These are phyloP conservation scores for Zophobas morio DNA, from an alignment of 1,140 invertebrate species.

Conservation along the genomic window DNA sequence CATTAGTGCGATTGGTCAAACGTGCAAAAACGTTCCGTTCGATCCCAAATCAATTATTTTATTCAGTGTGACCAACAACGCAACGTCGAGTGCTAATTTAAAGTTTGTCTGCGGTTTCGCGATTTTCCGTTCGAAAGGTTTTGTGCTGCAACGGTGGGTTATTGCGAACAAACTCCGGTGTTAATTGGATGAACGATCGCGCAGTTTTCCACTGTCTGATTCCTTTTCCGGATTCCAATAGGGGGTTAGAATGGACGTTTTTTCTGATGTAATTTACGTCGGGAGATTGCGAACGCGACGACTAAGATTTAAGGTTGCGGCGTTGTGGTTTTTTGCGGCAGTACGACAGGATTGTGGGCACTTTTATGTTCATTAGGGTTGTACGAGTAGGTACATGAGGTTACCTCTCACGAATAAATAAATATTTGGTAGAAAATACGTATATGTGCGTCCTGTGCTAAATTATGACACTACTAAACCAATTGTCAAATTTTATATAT, in stretches of 20 bases:
- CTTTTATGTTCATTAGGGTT: too few relatives aligned
- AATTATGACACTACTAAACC: too few relatives aligned
- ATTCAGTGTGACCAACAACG: background rate
- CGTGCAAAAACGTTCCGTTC: background rate
- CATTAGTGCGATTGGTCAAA: slow-evolving; percentile 7
- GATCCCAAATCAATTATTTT: background rate
- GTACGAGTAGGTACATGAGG: too few relatives aligned
- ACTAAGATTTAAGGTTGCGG: background rate
- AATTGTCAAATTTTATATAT: too few relatives aligned
- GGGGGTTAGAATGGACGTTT: background rate
- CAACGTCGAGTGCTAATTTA: background rate
- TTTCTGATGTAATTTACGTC: slow-evolving; percentile 35
- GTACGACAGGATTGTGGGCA: background rate
- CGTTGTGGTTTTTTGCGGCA: background rate
- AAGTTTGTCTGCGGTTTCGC: slow-evolving; percentile 8
- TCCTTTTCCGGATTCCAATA: slow-evolving; percentile 35
- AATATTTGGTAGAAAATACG: too few relatives aligned
- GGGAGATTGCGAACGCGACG: background rate
- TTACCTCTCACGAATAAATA: too few relatives aligned
- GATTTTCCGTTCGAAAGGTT: slow-evolving; percentile 12
- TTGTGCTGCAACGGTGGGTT: slow-evolving; percentile 49
- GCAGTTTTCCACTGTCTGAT: slow-evolving; percentile 47
- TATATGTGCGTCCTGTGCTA: too few relatives aligned
- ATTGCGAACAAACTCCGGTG: slow-evolving; percentile 47
- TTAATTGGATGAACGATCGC: slow-evolving; percentile 49